Evolutionary conservation across 2,888 invertebrate species (phyloP), one percentile per base, ranked within the genome.

Genomic region (Megamerina dolium): DNA sequence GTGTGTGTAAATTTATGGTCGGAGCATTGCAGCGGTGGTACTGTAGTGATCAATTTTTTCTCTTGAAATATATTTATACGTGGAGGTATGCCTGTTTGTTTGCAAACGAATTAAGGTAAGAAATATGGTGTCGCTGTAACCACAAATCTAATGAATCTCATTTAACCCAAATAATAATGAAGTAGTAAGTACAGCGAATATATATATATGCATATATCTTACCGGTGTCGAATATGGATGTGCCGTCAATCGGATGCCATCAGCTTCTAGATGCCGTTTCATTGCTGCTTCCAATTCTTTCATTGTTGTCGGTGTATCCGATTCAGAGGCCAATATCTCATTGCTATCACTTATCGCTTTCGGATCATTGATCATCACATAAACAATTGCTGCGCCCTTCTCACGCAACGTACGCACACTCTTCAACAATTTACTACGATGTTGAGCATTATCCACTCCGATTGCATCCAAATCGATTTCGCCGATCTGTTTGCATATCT

Each of bases 401-500:
- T 93, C 91, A 56, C 90, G 77, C 59, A 94, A 75, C 54, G 83
- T 82, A 59, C 87, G 79, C 46, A 93, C 87, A 48, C 92, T 92
- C 65, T 87, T 85, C 61, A 92, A 74, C 54, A 94, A 73, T 53
- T 86, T 78, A 58, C 80, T 79, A 20, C 92, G 82, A 72, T 93
- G 92, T 51, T 80, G 77, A 50, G 82, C 82, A 68, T 87, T 88
- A 55, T 87, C 81, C 46, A 94, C 93, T 26, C 92, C 93, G 70
- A 94, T 93, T 34, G 93, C 94, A 72, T 94, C 93, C 71, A 94
- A 75, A 74, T 94, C 94, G 49, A 91, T 90, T 72, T 91, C 90
- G 41, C 92, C 92, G 65, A 94, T 90, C 75, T 92, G 92, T 73
- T 93, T 93, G 75, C 93, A 94, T 67, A 93, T 92, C 77, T 93